phyloP scores from a whole-genome alignment of 2,113 vertebrate genomes.

The Calyptommatus sinebrachiatus region DNA sequence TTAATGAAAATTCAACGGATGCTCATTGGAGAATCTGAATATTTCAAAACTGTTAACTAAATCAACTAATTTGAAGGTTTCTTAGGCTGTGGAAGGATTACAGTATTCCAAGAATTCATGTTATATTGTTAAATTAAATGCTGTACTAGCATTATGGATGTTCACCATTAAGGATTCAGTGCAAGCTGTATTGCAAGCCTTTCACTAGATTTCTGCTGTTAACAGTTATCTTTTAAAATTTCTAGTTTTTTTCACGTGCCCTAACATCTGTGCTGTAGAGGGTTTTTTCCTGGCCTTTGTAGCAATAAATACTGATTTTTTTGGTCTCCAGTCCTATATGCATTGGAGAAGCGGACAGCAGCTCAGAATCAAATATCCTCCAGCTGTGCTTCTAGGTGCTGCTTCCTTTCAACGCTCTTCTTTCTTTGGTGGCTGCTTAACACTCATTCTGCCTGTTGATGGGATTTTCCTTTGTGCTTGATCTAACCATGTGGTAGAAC shows the following conservation, averaged over 20 bases:
- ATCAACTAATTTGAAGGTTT: conserved; percentile 6
- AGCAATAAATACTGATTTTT: conserved; percentile 55
- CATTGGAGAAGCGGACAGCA: conserved; percentile 70
- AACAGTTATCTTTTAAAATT: conserved; percentile 31
- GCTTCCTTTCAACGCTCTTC: conserved; percentile 87
- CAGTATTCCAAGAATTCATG: background rate
- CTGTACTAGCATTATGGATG: fast-evolving
- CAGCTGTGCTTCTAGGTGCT: conserved; percentile 78
- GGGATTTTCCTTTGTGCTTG: conserved; percentile 99
- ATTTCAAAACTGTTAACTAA: conserved; percentile 4
- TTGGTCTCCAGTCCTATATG: conserved; percentile 61
- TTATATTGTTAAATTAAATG: background rate
- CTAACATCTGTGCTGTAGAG: conserved; percentile 67
- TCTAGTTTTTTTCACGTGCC: conserved; percentile 47
- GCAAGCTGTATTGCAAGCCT: conserved; percentile 7
- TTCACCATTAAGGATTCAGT: background rate
- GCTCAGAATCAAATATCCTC: conserved; percentile 73
- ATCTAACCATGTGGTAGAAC: conserved; percentile 99
- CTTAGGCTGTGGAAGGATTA: background rate
- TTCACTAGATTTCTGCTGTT: background rate
- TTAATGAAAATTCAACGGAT: background rate
- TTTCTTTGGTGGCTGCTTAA: conserved; percentile 81
- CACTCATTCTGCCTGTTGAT: conserved; percentile 82
- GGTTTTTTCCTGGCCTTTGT: conserved; percentile 45
- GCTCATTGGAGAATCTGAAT: background rate